Base-by-base conservation (phyloP, 2,888 invertebrate genomes). In the Hydrotaea cyrtoneurina region DNA sequence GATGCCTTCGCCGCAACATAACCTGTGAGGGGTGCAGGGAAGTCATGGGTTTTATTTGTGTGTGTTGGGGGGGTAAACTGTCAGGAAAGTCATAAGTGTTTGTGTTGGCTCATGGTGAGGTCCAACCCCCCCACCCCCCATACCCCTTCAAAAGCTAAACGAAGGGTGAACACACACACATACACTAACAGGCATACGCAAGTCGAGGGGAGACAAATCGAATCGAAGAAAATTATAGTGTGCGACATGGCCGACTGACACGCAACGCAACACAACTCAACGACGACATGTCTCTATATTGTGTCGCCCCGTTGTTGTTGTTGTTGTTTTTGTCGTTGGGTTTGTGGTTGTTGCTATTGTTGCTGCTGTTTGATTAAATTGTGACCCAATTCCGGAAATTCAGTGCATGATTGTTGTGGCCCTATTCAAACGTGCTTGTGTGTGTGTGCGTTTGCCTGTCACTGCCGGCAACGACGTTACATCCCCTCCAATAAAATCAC, bases 321-420 rank as follows among this genome's bases (percentile, higher is more conserved):
- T n/a, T 46, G 3, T n/a, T n/a, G n/a, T n/a, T n/a, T n/a, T n/a
- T n/a, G n/a, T n/a, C n/a, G n/a, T n/a, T n/a, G n/a, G n/a, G n/a
- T n/a, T n/a, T n/a, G n/a, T n/a, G n/a, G 23, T 46, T 43, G 69
- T 23, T 23, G 46, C 15, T 23, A 21, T n/a, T 46, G 3, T 15
- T 69, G 39, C 13, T 69, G 17, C 21, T 62, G 26, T 84, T 80
- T 80, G 62, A 36, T 78, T 84, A 75, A 59, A 73, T 72, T 76
- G 76, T 79, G 84, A 81, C 84, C 84, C 53, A 84, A 81, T 81
- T 83, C 26, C 31, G 17, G 72, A 73, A 76, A 59, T 79, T 31
- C 39, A 76, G 59, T 46, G 13, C 76, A 77, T 79, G 75, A 79
- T 66, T 39, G 50, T 39, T 39, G 26, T 53, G 43, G 19, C 26